phyloP scores from a whole-genome alignment of 2,888 invertebrate genomes.

The Malachius bipustulatus region DNA sequence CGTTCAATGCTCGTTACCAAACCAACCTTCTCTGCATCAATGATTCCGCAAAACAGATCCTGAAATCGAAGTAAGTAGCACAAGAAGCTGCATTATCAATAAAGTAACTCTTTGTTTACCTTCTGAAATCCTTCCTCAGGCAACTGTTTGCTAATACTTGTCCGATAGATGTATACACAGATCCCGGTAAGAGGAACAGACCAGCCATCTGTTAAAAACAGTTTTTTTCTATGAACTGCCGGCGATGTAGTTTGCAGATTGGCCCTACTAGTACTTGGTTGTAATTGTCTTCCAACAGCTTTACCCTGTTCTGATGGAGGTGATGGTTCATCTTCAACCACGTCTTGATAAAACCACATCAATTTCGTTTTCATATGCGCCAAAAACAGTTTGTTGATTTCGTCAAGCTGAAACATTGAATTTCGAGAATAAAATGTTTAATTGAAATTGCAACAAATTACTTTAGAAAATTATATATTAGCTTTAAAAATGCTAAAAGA shows the following conservation, averaged over 20 bases:
- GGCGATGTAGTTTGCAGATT: slow-evolving; percentile 31
- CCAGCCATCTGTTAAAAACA: slow-evolving; percentile 79
- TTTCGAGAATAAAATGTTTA: slow-evolving; percentile 1
- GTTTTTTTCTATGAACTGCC: slow-evolving; percentile 52
- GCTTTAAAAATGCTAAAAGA: too few species aligned
- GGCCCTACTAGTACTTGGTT: slow-evolving; percentile 31
- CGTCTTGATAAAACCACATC: slow-evolving; percentile 82
- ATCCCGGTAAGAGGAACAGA: slow-evolving; percentile 68
- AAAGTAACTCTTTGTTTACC: too few species aligned
- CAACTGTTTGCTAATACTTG: slow-evolving; percentile 70
- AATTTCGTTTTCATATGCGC: slow-evolving; percentile 77
- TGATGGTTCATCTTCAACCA: slow-evolving; percentile 50
- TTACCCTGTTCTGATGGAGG: slow-evolving; percentile 27
- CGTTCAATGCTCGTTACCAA: slow-evolving; percentile 79
- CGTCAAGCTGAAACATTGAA: slow-evolving; percentile 54
- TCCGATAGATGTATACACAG: slow-evolving; percentile 76
- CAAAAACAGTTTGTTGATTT: slow-evolving; percentile 75
- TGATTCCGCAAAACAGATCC: slow-evolving; percentile 60
- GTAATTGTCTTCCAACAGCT: slow-evolving; percentile 29
- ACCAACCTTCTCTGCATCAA: slow-evolving; percentile 67
- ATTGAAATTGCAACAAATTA: neutral
- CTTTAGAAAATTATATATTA: neutral
- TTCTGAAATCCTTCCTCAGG: slow-evolving; percentile 91
- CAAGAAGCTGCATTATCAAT: too few species aligned
- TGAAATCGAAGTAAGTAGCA: slow-evolving; percentile 16